phyloP scores from a whole-genome alignment of 2,113 vertebrate species.

The Brachirus orientalis region DNA sequence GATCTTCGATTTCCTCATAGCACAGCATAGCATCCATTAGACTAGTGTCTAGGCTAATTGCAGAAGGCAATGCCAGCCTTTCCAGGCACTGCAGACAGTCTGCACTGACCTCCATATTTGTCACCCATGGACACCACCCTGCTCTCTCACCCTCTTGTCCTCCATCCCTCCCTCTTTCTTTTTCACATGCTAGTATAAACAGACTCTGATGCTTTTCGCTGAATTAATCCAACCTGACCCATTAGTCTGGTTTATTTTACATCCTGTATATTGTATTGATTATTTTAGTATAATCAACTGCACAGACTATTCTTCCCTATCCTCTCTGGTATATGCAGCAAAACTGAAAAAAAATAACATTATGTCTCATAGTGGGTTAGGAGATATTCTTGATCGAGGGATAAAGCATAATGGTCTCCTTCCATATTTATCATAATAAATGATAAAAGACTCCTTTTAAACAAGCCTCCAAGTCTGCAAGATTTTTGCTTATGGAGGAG shows the following conservation, averaged over 20 bases:
- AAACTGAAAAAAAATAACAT: slow-evolving; percentile 8
- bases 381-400: background rate
- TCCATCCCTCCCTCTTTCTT: slow-evolving; percentile 7
- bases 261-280: slow-evolving; percentile 9
- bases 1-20: slow-evolving; percentile 38
- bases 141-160: background rate
- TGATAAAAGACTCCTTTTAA: background rate
- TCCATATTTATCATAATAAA: slow-evolving; percentile 27
- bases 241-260: slow-evolving; percentile 23
- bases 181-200: slow-evolving; percentile 35
- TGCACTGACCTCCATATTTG: slow-evolving; percentile 45
- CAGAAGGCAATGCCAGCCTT: slow-evolving; percentile 50
- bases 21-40: slow-evolving; percentile 54
- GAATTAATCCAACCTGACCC: background rate
- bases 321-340: too few relatives aligned
- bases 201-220: slow-evolving; percentile 16
- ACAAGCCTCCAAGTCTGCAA: too few relatives aligned
- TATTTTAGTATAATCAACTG: slow-evolving; percentile 15
- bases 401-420: slow-evolving; percentile 10
- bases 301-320: slow-evolving; percentile 11
- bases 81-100: slow-evolving; percentile 46
- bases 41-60: slow-evolving; percentile 63
- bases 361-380: background rate
- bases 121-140: slow-evolving; percentile 37
- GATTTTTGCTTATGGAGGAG: slow-evolving; percentile 2